Conservation (phyloP, 2,888 invertebrate species). For the Helobdella robusta region DNA sequence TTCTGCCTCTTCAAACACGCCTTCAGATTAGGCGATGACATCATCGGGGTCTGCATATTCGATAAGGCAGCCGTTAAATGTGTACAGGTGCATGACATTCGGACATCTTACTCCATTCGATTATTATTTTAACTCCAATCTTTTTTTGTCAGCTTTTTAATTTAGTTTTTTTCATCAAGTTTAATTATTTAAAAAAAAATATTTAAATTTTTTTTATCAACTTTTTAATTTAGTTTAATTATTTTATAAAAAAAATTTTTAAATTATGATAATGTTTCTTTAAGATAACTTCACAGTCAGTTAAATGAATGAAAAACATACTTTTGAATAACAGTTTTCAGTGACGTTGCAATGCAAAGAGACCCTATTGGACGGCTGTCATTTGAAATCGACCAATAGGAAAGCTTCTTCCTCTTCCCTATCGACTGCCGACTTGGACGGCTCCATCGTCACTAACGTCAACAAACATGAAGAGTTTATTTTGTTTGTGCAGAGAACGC, state of each 20-base stretch:
- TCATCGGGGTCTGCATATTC: constrained; percentile 91
- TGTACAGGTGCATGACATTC: constrained; percentile 63
- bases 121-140: too few species aligned
- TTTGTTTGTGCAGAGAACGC: constrained; percentile 69
- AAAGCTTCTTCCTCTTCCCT: constrained; percentile 41
- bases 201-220: too few species aligned
- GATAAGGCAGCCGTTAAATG: constrained; percentile 78
- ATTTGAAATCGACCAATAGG: constrained; percentile 11
- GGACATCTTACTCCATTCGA: too few species aligned
- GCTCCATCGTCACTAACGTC: constrained; percentile 45
- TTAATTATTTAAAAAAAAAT: too few species aligned
- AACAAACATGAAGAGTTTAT: constrained; percentile 33
- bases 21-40: constrained; percentile 92
- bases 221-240: background rate
- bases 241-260: background rate
- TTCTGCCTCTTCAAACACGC: constrained; percentile 90
- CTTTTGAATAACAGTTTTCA: constrained; percentile 56
- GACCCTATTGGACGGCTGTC: constrained; percentile 40
- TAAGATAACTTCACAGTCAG: background rate
- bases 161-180: too few species aligned
- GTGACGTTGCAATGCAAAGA: constrained; percentile 94
- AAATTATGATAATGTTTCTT: background rate
- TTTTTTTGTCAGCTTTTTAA: too few species aligned
- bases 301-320: background rate
- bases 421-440: constrained; percentile 60